Conservation (phyloP, 2,888 invertebrate genomes). For the Rhagonycha lutea region DNA sequence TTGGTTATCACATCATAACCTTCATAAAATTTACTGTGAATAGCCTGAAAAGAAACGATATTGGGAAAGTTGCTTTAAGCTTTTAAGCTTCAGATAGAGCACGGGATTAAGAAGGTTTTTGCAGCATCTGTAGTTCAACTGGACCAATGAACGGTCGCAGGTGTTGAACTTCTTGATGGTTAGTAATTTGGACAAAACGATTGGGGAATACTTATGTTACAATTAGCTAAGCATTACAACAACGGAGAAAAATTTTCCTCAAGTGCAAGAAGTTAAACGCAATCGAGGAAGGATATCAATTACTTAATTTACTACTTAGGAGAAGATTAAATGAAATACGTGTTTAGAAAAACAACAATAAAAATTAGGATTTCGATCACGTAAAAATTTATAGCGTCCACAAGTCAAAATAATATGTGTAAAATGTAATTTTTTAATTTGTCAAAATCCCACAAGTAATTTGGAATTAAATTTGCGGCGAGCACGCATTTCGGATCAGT, state of each 20-base stretch:
- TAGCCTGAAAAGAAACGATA: slow-evolving; percentile 22
- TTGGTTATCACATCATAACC: slow-evolving; percentile 1
- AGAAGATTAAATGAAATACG: background rate
- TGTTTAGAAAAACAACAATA: background rate
- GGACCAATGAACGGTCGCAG: slow-evolving; percentile 15
- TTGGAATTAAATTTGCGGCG: background rate
- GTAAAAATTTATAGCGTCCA: background rate
- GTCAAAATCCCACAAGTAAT: background rate
- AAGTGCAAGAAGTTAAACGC: background rate
- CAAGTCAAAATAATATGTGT: background rate
- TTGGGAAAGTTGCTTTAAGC: slow-evolving; percentile 23
- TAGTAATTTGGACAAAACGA: slow-evolving; percentile 13
- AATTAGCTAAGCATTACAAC: slow-evolving; percentile 4
- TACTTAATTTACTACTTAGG: background rate
- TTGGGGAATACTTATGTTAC: slow-evolving; percentile 6
- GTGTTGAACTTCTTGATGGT: slow-evolving; percentile 15
- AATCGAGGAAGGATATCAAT: background rate
- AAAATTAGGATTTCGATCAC: background rate
- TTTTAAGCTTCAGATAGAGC: slow-evolving; percentile 19
- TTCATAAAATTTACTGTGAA: slow-evolving; percentile 10
- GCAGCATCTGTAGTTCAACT: slow-evolving; percentile 17
- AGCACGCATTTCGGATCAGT: background rate
- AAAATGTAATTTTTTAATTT: background rate
- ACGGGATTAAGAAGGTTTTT: slow-evolving; percentile 15
- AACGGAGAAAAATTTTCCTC: background rate